Base-by-base conservation (phyloP, 2,113 vertebrate genomes). In the Hippopotamus amphibius region DNA sequence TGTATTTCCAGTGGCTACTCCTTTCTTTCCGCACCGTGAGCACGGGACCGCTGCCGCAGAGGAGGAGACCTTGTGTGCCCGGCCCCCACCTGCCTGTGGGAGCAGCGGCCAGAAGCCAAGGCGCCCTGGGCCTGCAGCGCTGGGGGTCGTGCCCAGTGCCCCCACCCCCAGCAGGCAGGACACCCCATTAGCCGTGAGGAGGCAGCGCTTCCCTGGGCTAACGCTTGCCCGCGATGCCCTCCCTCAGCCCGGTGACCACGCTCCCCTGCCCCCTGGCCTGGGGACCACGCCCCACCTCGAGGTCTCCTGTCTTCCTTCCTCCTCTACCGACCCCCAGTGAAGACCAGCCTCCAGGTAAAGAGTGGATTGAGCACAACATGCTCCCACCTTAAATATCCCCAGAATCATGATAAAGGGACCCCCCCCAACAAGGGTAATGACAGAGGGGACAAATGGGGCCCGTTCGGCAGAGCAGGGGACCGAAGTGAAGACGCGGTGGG, bases 221-320 rank as follows among this genome's bases (percentile, higher is more conserved):
- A 24, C 0, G 6, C 53, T 24, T 33, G 6, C 11, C 13, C 11
- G 0, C 0, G 16, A 71, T 1, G 6, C n/a, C 82, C 15, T 7
- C 50, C 6, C 28, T 63, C 9, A 9, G 12, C 59, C 59, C 17
- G 0, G 17, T 1, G 43, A 84, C 28, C 59, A 13, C 11, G 28
- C 63, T 6, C 19, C 71, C 41, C 26, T 16, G 5, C 53, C 15
- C 53, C 53, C 53, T 15, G 9, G 10, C 7, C n/a, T 22, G 37
- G 53, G 76, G 12, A 7, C 41, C 21, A 21, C 6, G 22, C 69
- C 33, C 83, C n/a, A 33, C 33, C 15, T 0, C 5, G 3, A 43
- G 37, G 17, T 10, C 28, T 43, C 50, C 65, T 43, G 50, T 30
- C 66, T 21, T 71, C 41, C n/a, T 43, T 22, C 85, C 16, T 26